Conservation (phyloP, 2,888 invertebrate genomes). For the Lamellibrachia satsuma region DNA sequence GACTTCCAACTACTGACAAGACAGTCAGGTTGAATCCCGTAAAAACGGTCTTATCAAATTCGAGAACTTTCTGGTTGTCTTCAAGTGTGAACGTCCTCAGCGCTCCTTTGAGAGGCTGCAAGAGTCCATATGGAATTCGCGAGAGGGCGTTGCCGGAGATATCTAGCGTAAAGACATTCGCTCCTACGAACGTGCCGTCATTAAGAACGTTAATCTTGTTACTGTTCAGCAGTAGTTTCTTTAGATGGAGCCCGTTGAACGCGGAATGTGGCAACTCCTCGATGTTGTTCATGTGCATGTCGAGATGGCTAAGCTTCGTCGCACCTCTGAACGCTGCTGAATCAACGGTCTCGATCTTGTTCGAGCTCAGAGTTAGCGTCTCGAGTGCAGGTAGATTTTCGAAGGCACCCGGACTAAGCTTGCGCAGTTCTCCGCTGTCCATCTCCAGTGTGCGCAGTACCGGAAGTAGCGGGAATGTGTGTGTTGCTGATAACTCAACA, state of each 20-base stretch:
- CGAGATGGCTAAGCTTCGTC: constrained; percentile 27
- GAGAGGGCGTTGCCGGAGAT: constrained; percentile 26
- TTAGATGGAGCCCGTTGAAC: neutral
- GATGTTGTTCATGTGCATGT: constrained; percentile 17
- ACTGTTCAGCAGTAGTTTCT: constrained; percentile 22
- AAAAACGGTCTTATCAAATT: constrained; percentile 31
- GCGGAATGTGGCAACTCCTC: too few relatives aligned
- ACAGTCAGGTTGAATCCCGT: constrained; percentile 28
- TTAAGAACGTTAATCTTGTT: constrained; percentile 25
- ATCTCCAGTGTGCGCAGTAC: constrained; percentile 31
- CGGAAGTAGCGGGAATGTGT: constrained; percentile 28
- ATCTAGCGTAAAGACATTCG: constrained; percentile 23
- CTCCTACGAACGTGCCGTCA: constrained; percentile 25
- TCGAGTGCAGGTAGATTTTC: constrained; percentile 30
- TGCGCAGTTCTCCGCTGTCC: constrained; percentile 28
- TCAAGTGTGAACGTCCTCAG: constrained; percentile 29
- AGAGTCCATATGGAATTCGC: constrained; percentile 2
- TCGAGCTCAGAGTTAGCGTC: constrained; percentile 29
- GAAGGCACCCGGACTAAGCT: constrained; percentile 28
- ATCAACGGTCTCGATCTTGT: constrained; percentile 29
- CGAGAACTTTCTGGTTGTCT: constrained; percentile 28
- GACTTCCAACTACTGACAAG: neutral
- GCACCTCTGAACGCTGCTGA: constrained; percentile 27
- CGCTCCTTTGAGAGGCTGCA: constrained; percentile 26
- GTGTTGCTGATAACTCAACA: neutral